Percentiles rank a stretch among this genome's conserved stretches.
Evolutionary conservation across 2,888 invertebrate genomes (phyloP).

Genomic region (Drosophila rubida): DNA sequence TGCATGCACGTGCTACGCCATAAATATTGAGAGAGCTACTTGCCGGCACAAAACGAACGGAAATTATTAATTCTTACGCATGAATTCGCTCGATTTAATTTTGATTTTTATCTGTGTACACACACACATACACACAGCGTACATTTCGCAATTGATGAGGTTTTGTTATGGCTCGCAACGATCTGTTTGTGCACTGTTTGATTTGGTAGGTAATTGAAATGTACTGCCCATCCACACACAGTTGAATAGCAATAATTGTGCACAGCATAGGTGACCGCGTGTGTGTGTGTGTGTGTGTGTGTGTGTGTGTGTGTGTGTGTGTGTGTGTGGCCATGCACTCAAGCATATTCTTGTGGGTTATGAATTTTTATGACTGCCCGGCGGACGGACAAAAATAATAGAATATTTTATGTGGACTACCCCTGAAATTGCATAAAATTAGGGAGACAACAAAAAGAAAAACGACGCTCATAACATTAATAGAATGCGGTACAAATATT

Average conservation of each 20-base stretch:
- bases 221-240: not conserved
- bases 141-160: constrained; percentile 47
- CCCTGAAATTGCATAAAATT: constrained; percentile 46
- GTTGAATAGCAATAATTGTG: constrained; percentile 1
- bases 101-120: constrained; percentile 65
- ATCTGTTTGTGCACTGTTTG: constrained; percentile 34
- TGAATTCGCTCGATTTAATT: constrained; percentile 76
- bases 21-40: constrained; percentile 11
- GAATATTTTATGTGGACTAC: constrained; percentile 56
- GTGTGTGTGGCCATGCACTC: constrained; percentile 25
- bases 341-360: constrained; percentile 61
- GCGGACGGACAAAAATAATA: constrained; percentile 52
- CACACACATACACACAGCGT: not conserved
- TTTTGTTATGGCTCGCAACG: constrained; percentile 34
- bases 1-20: not conserved
- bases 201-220: constrained; percentile 66
- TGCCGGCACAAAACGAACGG: constrained; percentile 53
- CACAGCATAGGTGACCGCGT: too few relatives aligned
- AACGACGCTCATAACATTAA: constrained; percentile 24
- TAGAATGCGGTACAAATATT: constrained; percentile 30
- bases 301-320: constrained; percentile 5
- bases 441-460: constrained; percentile 5
- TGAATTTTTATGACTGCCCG: constrained; percentile 67
- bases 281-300: constrained; percentile 5
- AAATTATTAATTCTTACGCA: constrained; percentile 78